phyloP scores from a whole-genome alignment of 2,113 vertebrate genomes.

The Embiotoca jacksoni region DNA sequence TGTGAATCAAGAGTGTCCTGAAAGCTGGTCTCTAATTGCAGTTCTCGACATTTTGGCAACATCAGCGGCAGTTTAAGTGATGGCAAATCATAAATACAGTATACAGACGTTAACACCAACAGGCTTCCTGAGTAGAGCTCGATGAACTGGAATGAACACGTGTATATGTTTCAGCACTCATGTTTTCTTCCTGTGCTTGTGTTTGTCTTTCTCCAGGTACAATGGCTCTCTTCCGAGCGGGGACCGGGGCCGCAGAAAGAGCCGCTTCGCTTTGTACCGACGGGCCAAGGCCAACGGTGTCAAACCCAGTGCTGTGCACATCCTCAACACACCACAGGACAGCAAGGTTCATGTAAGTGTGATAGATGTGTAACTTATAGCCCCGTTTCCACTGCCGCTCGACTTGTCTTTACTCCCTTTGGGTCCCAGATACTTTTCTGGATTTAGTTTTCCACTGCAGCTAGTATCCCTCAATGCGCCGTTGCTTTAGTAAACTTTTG shows the following conservation, averaged over 20 bases:
- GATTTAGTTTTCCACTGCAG: too few species aligned
- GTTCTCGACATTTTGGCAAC: constrained; percentile 10
- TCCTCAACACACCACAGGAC: constrained; percentile 95
- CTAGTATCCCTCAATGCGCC: too few species aligned
- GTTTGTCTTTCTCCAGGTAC: constrained; percentile 86
- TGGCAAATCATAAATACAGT: background rate
- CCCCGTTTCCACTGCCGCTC: too few species aligned
- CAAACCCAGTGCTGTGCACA: constrained; percentile 95
- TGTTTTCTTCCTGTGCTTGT: background rate
- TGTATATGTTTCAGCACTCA: constrained; percentile 1
- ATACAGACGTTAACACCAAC: constrained; percentile 8
- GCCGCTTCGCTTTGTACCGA: constrained; percentile 95
- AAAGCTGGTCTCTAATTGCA: constrained; percentile 25
- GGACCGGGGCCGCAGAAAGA: constrained; percentile 96
- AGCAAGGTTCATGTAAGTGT: constrained; percentile 87
- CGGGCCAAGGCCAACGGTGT: constrained; percentile 95
- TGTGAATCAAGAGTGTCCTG: constrained; percentile 8
- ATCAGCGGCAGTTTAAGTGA: constrained; percentile 2
- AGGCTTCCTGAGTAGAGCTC: background rate
- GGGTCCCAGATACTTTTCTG: constrained; percentile 3
- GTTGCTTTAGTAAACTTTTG: too few species aligned
- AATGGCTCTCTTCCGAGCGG: constrained; percentile 97
- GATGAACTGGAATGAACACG: too few species aligned
- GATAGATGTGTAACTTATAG: constrained; percentile 12
- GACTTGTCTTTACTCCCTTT: constrained; percentile 57